Conservation (phyloP, 1,140 invertebrate genomes). For the Cardiocondyla obscurior region DNA sequence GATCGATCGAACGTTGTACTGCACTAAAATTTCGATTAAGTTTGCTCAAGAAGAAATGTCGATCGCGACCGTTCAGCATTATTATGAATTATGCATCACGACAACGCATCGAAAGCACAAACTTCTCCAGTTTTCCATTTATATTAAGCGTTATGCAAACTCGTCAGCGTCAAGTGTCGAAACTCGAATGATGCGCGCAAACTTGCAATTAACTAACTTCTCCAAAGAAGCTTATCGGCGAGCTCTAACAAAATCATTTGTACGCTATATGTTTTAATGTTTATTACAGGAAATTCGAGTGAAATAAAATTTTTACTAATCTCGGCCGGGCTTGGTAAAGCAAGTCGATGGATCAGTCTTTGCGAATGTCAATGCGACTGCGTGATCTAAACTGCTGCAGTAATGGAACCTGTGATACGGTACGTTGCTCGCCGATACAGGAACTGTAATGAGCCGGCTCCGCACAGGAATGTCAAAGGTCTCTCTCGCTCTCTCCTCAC, state of each 20-base stretch:
- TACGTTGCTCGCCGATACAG: constrained; percentile 37
- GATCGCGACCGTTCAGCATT: constrained; percentile 16
- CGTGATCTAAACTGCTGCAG: constrained; percentile 35
- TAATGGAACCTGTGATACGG: constrained; percentile 46
- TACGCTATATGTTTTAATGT: neutral
- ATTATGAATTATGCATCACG: constrained; percentile 49
- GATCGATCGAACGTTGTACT: neutral
- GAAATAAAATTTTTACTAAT: neutral
- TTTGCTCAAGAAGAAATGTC: constrained; percentile 44
- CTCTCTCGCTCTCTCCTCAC: too few relatives aligned
- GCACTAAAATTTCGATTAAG: constrained; percentile 19
- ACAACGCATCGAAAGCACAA: constrained; percentile 23
- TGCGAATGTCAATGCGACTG: constrained; percentile 29
- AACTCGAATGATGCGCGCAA: constrained; percentile 38
- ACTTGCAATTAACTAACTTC: constrained; percentile 59
- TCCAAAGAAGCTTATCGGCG: constrained; percentile 3
- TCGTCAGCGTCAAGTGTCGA: constrained; percentile 37
- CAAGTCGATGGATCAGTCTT: constrained; percentile 28
- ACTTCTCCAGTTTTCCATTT: constrained; percentile 40
- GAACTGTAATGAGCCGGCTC: constrained; percentile 40
- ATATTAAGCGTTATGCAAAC: constrained; percentile 45
- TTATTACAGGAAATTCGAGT: too few relatives aligned
- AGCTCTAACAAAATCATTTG: constrained; percentile 11
- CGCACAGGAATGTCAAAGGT: constrained; percentile 37
- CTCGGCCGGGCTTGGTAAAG: constrained; percentile 2